These are phyloP conservation scores for Melieria omissa DNA, from an alignment of 2,888 invertebrate species.

Conservation along the genomic window DNA sequence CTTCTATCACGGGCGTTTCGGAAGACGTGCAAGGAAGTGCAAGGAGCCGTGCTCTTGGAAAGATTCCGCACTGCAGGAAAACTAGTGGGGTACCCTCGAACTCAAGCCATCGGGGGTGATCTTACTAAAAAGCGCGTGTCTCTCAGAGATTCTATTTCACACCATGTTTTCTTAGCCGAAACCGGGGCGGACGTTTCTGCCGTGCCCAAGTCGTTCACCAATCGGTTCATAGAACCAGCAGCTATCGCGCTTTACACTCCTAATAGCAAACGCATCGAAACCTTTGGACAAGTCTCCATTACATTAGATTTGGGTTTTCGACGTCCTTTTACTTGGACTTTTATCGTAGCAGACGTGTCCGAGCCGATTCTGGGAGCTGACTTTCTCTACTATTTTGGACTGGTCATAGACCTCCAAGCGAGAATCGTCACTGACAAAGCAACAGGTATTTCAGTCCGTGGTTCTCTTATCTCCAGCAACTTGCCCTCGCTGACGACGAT, in stretches of 20 bases:
- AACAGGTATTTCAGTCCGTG: neutral
- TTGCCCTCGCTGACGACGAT: no score
- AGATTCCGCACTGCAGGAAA: no score
- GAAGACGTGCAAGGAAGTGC: no score
- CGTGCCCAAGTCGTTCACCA: neutral
- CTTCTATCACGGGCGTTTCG: no score
- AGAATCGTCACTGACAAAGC: conserved; percentile 17
- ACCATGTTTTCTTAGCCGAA: neutral
- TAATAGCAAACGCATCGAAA: conserved; percentile 17
- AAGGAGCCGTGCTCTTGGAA: no score
- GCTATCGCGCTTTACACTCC: conserved; percentile 27
- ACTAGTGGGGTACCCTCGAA: no score
- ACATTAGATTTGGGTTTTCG: conserved; percentile 28
- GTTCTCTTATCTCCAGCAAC: no score
- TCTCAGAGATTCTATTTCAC: no score
- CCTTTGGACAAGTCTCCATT: conserved; percentile 24
- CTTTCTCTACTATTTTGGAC: conserved; percentile 4
- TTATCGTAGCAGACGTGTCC: conserved; percentile 35
- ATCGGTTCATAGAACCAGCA: no score
- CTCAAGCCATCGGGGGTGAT: no score
- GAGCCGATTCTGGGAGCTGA: conserved; percentile 24
- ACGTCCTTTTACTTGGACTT: conserved; percentile 31
- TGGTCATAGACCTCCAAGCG: neutral
- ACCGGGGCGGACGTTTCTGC: conserved; percentile 10
- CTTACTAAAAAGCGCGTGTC: no score